Percentiles rank a stretch among this genome's conserved stretches.
phyloP scores from a whole-genome alignment of 2,888 invertebrate genomes.

The Griposia aprilina region DNA sequence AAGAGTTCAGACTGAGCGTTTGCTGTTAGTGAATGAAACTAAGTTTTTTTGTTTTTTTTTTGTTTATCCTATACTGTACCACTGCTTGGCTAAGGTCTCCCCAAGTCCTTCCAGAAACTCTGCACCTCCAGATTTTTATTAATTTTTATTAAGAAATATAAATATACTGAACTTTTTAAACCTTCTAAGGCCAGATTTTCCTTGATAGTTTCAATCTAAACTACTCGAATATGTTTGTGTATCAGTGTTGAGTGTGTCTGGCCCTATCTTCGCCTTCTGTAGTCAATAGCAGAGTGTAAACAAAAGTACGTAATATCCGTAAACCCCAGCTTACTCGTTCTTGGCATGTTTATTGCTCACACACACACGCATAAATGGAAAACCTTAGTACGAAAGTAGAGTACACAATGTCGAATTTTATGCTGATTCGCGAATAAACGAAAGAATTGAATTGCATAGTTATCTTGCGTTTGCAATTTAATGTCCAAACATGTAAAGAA shows the following conservation, averaged over 20 bases:
- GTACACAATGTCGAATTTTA: not conserved
- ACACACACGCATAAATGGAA: not conserved
- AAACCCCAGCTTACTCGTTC: conserved; percentile 2
- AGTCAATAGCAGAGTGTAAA: conserved; percentile 22
- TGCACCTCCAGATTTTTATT: not conserved
- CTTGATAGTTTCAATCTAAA: not conserved
- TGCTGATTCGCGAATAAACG: not conserved
- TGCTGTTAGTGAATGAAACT: too few relatives aligned
- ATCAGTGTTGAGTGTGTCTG: not conserved
- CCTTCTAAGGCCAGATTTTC: not conserved
- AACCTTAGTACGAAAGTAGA: not conserved
- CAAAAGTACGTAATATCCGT: conserved; percentile 51
- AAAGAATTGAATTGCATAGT: not conserved
- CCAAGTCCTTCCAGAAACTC: too few relatives aligned
- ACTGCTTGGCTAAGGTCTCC: too few relatives aligned
- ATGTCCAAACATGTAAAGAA: not conserved
- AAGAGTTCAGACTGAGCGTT: too few relatives aligned
- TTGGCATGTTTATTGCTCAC: conserved; percentile 32
- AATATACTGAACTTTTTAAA: not conserved
- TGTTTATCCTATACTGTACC: too few relatives aligned
- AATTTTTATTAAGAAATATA: not conserved
- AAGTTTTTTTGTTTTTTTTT: too few relatives aligned
- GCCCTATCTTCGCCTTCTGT: not conserved
- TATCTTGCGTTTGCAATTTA: not conserved
- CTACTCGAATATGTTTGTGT: not conserved